These are phyloP conservation scores for Seriola aureovittata DNA, from an alignment of 2,113 vertebrate genomes.

Conservation along the genomic window DNA sequence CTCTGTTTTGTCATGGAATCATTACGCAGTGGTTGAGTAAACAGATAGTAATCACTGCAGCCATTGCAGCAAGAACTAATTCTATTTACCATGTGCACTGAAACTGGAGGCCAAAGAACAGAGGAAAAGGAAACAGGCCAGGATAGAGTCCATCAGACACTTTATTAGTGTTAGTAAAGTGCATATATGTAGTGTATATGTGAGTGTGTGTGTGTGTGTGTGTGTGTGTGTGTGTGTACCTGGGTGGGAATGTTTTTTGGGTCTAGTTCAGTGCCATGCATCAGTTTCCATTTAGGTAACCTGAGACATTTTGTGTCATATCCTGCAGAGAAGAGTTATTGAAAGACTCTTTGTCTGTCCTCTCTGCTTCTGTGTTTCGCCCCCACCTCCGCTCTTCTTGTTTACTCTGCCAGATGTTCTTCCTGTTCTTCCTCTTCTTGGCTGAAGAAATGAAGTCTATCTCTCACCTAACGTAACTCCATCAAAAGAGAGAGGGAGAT, in stretches of 20 bases:
- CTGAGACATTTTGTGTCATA: neutral
- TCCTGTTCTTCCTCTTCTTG: neutral
- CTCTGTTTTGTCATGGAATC: neutral
- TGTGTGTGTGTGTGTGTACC: neutral
- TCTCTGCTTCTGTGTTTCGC: neutral
- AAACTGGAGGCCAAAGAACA: neutral
- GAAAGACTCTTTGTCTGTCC: neutral
- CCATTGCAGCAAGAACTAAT: neutral
- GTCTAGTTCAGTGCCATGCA: neutral
- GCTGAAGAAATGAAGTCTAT: neutral
- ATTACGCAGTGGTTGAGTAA: neutral
- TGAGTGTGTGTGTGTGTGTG: neutral
- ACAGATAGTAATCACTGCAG: neutral
- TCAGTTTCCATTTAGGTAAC: neutral
- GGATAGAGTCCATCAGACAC: neutral
- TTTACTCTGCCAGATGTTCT: neutral
- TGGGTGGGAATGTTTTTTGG: neutral
- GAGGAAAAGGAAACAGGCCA: neutral
- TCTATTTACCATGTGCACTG: neutral
- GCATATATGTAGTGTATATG: neutral
- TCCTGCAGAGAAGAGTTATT: neutral
- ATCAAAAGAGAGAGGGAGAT: neutral
- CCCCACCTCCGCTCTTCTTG: neutral
- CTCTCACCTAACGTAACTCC: constrained; percentile 16
- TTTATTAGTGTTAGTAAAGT: neutral